Evolutionary conservation across 2,888 invertebrate genomes (phyloP), one percentile per base, ranked within the genome.

Genomic region (Pristionchus arcanus): DNA sequence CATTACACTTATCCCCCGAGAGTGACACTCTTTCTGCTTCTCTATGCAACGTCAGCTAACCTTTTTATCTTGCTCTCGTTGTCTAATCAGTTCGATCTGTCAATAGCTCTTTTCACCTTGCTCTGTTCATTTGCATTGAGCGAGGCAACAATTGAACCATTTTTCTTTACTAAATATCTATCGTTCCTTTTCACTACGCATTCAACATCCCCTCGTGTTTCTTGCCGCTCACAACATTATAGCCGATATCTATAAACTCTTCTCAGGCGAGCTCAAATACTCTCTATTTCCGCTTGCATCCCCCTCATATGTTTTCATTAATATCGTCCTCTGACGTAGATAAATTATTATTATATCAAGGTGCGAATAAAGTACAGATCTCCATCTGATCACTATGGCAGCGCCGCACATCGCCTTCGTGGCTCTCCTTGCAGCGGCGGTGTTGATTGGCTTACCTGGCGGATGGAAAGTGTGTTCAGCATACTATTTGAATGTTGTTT

Each of bases 11-110:
- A 16, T n/a, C 21, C 63, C 63, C 7, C 63, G 19, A 63, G 63
- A 63, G 63, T 19, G 63, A 63, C 63, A 63, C 63, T 15, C 63
- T 63, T 16, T n/a, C 63, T 63, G 63, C 63, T 63, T 63, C 63
- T 63, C 63, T 63, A 63, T 63, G 63, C 63, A 63, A 63, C 63
- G 63, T 63, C 63, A 63, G 63, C 63, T 63, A 63, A 63, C 19
- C 21, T n/a, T 63, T 13, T 49, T 49, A 49, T 49, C 63, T 63
- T n/a, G 13, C 63, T 9, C 63, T 63, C 63, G 25, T n/a, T 63
- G 63, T 63, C 63, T 63, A 63, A 63, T 63, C 63, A 63, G 63
- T 63, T 63, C 63, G 25, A 63, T 63, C 25, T 63, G 13, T 19
- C 63, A 13, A 19, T 63, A 16, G 4, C 55, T 63, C 63, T 7